Percentiles rank a stretch among this genome's conserved stretches.
Evolutionary conservation across 2,797 vertebrate genomes (phyloP).

Genomic region (Sebastes vulpes): DNA sequence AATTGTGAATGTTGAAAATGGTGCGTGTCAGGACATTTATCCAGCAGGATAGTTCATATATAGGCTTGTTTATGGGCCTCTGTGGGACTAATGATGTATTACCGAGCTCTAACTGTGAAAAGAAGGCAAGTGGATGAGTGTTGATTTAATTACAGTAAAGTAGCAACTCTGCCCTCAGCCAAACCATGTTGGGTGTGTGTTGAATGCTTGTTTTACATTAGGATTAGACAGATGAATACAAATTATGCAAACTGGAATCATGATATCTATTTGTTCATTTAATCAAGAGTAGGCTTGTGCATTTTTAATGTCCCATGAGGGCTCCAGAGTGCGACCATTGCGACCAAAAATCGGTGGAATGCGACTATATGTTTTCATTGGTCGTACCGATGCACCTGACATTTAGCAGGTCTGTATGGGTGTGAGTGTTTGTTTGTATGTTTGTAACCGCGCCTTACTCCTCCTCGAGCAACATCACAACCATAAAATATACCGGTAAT

Average conservation of each 20-base stretch:
- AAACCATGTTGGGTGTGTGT: slow-evolving; percentile 52
- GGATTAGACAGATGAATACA: slow-evolving; percentile 45
- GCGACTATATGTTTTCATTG: not conserved
- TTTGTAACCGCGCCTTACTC: not conserved
- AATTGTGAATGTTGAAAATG: slow-evolving; percentile 29
- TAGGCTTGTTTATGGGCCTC: slow-evolving; percentile 41
- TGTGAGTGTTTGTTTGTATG: not conserved
- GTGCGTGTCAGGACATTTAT: slow-evolving; percentile 40
- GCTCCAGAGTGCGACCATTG: not conserved
- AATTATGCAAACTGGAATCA: slow-evolving; percentile 34
- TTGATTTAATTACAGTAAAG: slow-evolving; percentile 70
- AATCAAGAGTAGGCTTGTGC: slow-evolving; percentile 5
- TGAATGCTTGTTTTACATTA: slow-evolving; percentile 65
- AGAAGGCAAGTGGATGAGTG: slow-evolving; percentile 40
- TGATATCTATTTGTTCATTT: slow-evolving; percentile 42
- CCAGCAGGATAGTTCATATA: slow-evolving; percentile 30
- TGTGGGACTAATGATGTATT: slow-evolving; percentile 48
- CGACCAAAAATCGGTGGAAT: not conserved
- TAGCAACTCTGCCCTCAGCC: slow-evolving; percentile 25
- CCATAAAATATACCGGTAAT: not conserved
- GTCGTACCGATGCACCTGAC: not conserved
- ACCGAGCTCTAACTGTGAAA: slow-evolving; percentile 44
- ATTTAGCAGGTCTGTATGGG: not conserved
- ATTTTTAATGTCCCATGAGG: slow-evolving; percentile 5
- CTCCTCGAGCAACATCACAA: not conserved